These are phyloP conservation scores for Brachionus manjavacas DNA, from an alignment of 1,140 invertebrate species.

Conservation along the genomic window DNA sequence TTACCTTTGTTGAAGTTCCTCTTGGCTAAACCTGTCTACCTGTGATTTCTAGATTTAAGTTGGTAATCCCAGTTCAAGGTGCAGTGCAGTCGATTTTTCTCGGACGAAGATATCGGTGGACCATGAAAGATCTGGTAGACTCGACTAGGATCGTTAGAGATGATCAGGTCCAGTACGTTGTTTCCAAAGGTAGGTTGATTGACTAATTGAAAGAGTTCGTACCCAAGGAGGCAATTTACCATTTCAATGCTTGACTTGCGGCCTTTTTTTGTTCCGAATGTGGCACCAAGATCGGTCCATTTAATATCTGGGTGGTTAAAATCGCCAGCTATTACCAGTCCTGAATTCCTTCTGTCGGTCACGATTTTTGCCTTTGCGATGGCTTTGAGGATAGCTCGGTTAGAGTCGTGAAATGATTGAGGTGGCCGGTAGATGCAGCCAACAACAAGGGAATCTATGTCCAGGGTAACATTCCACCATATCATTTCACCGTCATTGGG, in stretches of 20 bases:
- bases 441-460: not conserved
- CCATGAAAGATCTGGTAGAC: not conserved
- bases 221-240: too few species aligned
- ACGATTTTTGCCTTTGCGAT: too few species aligned
- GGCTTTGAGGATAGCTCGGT: not conserved
- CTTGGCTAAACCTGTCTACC: not conserved
- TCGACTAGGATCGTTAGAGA: conserved; percentile 1
- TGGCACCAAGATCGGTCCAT: too few species aligned
- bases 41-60: not conserved
- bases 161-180: not conserved
- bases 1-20: not conserved
- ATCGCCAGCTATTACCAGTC: too few species aligned
- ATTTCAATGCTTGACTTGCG: too few species aligned
- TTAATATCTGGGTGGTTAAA: too few species aligned
- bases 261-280: too few species aligned
- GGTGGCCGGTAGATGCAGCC: not conserved
- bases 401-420: not conserved
- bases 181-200: too few species aligned
- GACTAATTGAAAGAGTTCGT: too few species aligned
- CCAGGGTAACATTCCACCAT: not conserved
- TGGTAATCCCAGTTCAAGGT: not conserved
- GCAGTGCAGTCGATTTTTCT: not conserved
- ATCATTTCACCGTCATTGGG: not conserved
- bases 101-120: too few species aligned
- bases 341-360: too few species aligned